These are phyloP conservation scores for Suillia variegata DNA, from an alignment of 2,888 invertebrate species.

Conservation along the genomic window DNA sequence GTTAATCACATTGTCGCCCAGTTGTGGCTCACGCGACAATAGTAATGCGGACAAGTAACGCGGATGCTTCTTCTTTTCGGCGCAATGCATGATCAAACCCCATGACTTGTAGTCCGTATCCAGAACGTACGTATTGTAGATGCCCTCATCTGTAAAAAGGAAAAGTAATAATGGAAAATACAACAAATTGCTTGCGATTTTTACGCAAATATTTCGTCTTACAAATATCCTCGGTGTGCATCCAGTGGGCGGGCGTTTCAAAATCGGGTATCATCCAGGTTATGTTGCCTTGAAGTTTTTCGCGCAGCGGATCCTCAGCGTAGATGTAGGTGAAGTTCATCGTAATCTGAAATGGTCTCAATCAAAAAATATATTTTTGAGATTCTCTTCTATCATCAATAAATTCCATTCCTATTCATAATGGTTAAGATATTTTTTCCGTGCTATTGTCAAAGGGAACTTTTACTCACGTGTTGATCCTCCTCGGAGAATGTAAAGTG, in stretches of 20 bases:
- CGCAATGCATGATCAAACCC: constrained; percentile 84
- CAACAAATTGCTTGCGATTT: neutral
- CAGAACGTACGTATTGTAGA: constrained; percentile 85
- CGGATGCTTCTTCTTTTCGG: constrained; percentile 78
- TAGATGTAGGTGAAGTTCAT: constrained; percentile 91
- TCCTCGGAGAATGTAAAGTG: constrained; percentile 56
- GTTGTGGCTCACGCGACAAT: constrained; percentile 68
- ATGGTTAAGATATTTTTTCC: too few relatives aligned
- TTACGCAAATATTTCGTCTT: constrained; percentile 48
- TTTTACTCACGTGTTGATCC: constrained; percentile 56
- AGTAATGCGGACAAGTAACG: constrained; percentile 83
- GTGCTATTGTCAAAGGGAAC: too few relatives aligned
- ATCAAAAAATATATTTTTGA: too few relatives aligned
- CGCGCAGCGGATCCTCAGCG: constrained; percentile 81
- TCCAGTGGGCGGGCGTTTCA: constrained; percentile 81
- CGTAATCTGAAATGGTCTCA: constrained; percentile 68
- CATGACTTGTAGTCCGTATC: constrained; percentile 85
- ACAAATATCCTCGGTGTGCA: constrained; percentile 85
- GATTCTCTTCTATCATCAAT: too few relatives aligned
- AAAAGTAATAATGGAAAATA: neutral
- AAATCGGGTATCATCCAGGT: constrained; percentile 82
- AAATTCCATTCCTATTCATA: too few relatives aligned
- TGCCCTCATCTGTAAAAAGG: constrained; percentile 74
- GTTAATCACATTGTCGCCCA: constrained; percentile 65
- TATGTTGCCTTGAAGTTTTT: constrained; percentile 81